Evolutionary conservation across 2,113 vertebrate species (phyloP), one percentile per base, ranked within the genome.

Genomic region (Sula dactylatra): DNA sequence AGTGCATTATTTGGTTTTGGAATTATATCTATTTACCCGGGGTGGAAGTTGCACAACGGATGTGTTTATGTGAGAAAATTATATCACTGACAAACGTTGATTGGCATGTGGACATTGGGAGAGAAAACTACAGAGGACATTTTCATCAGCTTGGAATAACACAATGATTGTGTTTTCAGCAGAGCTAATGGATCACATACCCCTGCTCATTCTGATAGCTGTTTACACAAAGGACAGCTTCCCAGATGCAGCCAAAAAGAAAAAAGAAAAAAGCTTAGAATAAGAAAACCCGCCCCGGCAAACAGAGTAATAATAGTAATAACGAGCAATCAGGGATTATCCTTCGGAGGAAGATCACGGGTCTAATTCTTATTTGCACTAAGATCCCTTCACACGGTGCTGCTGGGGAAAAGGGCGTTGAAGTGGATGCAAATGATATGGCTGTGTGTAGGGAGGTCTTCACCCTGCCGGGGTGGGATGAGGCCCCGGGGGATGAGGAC

Each of bases 101-200:
- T 98, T 98, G 98, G 98, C 98, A 97, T 97, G 97, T 97, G 97
- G 97, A 98, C 97, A 96, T 88, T 96, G 97, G 86, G 92, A 97
- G 98, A 97, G 97, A 98, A 97, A 97, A 97, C 98, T 94, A 84
- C 96, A 96, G 98, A 98, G 97, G 96, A 97, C 97, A 96, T 98
- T 98, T 98, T 98, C 98, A 98, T 98, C 98, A 98, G 97, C 98
- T 98, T 98, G 98, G 97, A 98, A 98, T 98, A 98, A 98, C 98
- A 98, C 97, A 98, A 97, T 98, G 98, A 98, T 98, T 98, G 98
- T 98, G 97, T 98, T 98, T 98, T 98, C 98, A 98, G 98, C 98
- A 80, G 95, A 97, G 97, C 98, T 98, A 98, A 98, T 98, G 98
- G 98, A 98, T 98, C 98, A 98, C 98, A 98, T 98, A 98, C 98